Percentiles rank a stretch among this genome's conserved stretches.
Conservation (phyloP, 2,113 vertebrate genomes). For the Trichomycterus rosablanca region DNA sequence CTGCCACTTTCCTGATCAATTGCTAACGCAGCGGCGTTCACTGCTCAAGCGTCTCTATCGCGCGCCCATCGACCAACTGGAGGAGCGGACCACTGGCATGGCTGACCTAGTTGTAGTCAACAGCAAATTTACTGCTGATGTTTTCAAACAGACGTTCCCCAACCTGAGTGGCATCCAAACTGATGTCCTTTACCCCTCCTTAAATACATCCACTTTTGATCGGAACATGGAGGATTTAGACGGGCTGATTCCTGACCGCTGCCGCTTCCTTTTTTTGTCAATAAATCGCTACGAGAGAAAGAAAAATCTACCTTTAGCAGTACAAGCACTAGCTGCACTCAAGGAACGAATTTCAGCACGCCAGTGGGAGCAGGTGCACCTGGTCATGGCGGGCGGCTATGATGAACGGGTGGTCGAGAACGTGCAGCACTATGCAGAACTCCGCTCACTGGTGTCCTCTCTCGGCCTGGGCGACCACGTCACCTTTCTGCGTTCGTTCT, state of each 20-base stretch:
- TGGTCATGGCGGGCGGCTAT: slow-evolving; percentile 91
- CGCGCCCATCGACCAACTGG: slow-evolving; percentile 83
- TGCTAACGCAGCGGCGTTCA: slow-evolving; percentile 81
- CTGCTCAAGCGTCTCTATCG: slow-evolving; percentile 82
- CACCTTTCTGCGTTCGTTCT: slow-evolving; percentile 87
- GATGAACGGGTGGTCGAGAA: slow-evolving; percentile 88
- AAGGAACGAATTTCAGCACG: slow-evolving; percentile 59
- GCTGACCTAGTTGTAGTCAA: slow-evolving; percentile 92
- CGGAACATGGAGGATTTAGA: slow-evolving; percentile 57
- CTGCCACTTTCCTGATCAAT: slow-evolving; percentile 95
- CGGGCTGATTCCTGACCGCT: slow-evolving; percentile 71
- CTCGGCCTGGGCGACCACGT: slow-evolving; percentile 68
- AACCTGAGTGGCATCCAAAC: slow-evolving; percentile 74
- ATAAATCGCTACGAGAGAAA: slow-evolving; percentile 96
- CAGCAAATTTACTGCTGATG: slow-evolving; percentile 82
- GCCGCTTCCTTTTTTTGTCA: slow-evolving; percentile 84
- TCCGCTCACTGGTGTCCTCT: slow-evolving; percentile 67
- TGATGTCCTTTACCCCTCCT: slow-evolving; percentile 87
- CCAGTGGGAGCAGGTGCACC: slow-evolving; percentile 75
- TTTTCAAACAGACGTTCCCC: slow-evolving; percentile 86
- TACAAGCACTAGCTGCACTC: slow-evolving; percentile 75
- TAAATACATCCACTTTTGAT: slow-evolving; percentile 81
- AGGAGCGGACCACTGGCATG: slow-evolving; percentile 93
- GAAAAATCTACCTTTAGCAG: slow-evolving; percentile 83
- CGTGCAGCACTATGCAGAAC: slow-evolving; percentile 81